Evolutionary conservation across 1,140 invertebrate species (phyloP).

Genomic region (Olivierus martensii): DNA sequence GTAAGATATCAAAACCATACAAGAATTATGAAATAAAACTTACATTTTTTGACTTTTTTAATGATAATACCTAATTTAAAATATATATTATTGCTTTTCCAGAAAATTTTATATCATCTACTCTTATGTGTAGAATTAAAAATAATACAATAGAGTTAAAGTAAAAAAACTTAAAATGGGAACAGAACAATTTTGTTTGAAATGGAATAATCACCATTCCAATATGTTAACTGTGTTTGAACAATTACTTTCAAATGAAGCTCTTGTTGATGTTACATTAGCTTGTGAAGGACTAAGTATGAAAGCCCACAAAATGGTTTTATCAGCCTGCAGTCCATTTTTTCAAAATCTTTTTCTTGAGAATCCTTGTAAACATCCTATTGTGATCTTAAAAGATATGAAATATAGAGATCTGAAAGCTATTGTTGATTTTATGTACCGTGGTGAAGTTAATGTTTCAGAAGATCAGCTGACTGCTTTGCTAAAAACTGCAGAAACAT

Average conservation of each 20-base stretch:
- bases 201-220: slow-evolving; percentile 87
- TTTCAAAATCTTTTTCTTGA: slow-evolving; percentile 65
- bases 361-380: slow-evolving; percentile 61
- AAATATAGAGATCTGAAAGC: slow-evolving; percentile 66
- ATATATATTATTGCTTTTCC: no score
- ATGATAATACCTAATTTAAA: no score
- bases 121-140: no score
- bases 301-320: slow-evolving; percentile 71
- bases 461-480: slow-evolving; percentile 62
- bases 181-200: slow-evolving; percentile 81
- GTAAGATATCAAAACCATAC: no score
- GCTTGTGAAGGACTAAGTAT: slow-evolving; percentile 55
- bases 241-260: slow-evolving; percentile 72
- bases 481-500: slow-evolving; percentile 60
- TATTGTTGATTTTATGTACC: slow-evolving; percentile 81
- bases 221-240: slow-evolving; percentile 83
- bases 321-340: slow-evolving; percentile 74
- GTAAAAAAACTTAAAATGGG: slow-evolving; percentile 42
- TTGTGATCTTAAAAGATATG: slow-evolving; percentile 67
- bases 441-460: slow-evolving; percentile 73
- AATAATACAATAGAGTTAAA: no score
- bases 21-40: no score
- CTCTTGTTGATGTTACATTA: slow-evolving; percentile 56
- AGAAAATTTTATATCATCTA: no score
- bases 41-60: no score